Evolutionary conservation across 2,113 vertebrate species (phyloP).

Genomic region (Chaetops frenatus): DNA sequence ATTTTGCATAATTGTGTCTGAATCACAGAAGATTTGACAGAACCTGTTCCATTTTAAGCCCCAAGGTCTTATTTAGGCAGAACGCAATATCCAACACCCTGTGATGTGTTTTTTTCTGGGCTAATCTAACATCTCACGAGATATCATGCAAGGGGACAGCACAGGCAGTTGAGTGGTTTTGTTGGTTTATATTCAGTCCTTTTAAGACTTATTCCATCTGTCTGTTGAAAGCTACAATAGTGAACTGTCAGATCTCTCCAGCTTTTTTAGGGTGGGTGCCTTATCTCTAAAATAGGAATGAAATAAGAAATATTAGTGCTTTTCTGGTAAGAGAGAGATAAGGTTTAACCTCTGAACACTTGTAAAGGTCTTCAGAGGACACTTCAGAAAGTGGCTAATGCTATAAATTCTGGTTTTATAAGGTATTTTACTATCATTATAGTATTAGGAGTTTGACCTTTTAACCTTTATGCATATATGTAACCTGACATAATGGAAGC

Average conservation of each 20-base stretch:
- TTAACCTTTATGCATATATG: background rate
- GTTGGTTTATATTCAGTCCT: background rate
- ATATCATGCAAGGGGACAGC: background rate
- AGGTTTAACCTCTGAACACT: background rate
- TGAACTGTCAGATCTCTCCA: background rate
- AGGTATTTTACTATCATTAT: background rate
- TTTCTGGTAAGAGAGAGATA: background rate
- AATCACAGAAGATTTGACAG: conserved; percentile 7
- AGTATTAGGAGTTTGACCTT: background rate
- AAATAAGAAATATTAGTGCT: background rate
- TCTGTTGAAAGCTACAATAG: background rate
- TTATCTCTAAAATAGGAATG: background rate
- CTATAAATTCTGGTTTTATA: background rate
- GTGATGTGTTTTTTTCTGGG: background rate
- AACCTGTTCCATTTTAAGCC: background rate
- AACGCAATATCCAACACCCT: background rate
- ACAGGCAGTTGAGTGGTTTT: background rate
- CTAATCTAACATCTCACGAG: background rate
- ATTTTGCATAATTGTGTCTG: conserved; percentile 23
- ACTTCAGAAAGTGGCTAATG: background rate
- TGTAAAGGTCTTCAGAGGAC: background rate
- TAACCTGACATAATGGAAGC: background rate
- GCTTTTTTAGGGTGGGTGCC: background rate
- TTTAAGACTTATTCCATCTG: background rate
- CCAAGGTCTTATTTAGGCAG: background rate